Conservation (phyloP, 2,888 invertebrate genomes). For the Noctua janthe region DNA sequence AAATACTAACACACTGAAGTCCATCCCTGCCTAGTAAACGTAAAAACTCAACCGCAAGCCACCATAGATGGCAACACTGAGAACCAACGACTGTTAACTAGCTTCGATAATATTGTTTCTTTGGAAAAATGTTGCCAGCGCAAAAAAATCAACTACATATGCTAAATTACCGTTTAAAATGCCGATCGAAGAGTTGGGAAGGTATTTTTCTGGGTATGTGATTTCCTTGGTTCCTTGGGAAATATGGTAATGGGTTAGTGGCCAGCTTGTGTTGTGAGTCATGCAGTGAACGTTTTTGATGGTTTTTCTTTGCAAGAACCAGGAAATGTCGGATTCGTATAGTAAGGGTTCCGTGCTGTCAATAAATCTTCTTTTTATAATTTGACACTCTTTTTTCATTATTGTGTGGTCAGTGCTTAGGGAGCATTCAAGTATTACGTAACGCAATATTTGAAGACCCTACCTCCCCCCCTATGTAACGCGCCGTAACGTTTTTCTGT, state of each 20-base stretch:
- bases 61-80: constrained; percentile 48
- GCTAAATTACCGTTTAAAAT: constrained; percentile 47
- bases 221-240: constrained; percentile 7
- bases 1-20: neutral
- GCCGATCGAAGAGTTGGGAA: constrained; percentile 15
- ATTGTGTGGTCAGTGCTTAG: too few relatives aligned
- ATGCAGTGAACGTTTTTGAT: neutral
- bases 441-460: too few relatives aligned
- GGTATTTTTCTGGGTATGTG: constrained; percentile 17
- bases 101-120: constrained; percentile 58
- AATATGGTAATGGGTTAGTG: constrained; percentile 13
- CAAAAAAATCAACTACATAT: constrained; percentile 48
- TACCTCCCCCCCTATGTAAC: too few relatives aligned
- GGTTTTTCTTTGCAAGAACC: neutral
- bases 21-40: constrained; percentile 34
- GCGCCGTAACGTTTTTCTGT: too few relatives aligned
- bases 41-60: constrained; percentile 52
- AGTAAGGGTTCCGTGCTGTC: too few relatives aligned
- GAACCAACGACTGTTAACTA: constrained; percentile 53
- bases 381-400: too few relatives aligned
- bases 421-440: too few relatives aligned
- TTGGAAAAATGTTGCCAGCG: constrained; percentile 54
- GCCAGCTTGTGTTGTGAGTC: neutral
- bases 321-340: too few relatives aligned
- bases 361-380: too few relatives aligned